These are phyloP conservation scores for Leptarthrus brevirostris DNA, from an alignment of 2,888 invertebrate species.

Conservation along the genomic window DNA sequence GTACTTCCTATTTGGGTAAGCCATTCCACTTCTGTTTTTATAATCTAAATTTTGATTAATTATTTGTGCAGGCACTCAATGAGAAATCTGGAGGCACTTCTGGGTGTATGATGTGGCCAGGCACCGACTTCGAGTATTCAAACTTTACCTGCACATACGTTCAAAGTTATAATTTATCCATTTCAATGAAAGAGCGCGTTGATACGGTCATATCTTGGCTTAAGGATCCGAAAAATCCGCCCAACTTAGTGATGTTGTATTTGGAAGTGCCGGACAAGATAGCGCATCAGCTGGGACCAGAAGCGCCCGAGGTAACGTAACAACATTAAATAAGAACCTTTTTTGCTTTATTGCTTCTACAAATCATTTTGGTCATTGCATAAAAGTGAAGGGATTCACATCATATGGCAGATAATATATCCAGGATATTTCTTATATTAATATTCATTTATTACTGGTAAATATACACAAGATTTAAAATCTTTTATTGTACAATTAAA, in stretches of 20 bases:
- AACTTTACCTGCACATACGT: conserved; percentile 68
- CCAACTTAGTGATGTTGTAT: conserved; percentile 77
- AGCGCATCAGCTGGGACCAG: conserved; percentile 72
- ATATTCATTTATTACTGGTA: too few species aligned
- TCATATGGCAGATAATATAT: too few species aligned
- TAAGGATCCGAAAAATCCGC: conserved; percentile 69
- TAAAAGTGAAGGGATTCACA: too few species aligned
- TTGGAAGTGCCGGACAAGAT: conserved; percentile 77
- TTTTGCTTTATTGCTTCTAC: too few species aligned
- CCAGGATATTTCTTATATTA: too few species aligned
- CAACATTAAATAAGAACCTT: too few species aligned
- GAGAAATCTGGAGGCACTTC: conserved; percentile 70
- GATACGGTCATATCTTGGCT: conserved; percentile 71
- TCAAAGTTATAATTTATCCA: conserved; percentile 64
- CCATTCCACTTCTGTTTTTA: too few species aligned
- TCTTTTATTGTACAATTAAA: too few species aligned
- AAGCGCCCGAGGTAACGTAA: conserved; percentile 52
- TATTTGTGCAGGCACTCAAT: conserved; percentile 70
- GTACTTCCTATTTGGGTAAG: conserved; percentile 73
- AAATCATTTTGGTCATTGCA: too few species aligned
- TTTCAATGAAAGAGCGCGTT: conserved; percentile 70
- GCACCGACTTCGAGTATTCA: conserved; percentile 70
- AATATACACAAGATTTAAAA: too few species aligned
- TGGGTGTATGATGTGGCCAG: conserved; percentile 80
- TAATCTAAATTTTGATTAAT: conserved; percentile 31